These are phyloP conservation scores for Drosophila crucigera DNA, from an alignment of 2,888 invertebrate species.

Conservation along the genomic window DNA sequence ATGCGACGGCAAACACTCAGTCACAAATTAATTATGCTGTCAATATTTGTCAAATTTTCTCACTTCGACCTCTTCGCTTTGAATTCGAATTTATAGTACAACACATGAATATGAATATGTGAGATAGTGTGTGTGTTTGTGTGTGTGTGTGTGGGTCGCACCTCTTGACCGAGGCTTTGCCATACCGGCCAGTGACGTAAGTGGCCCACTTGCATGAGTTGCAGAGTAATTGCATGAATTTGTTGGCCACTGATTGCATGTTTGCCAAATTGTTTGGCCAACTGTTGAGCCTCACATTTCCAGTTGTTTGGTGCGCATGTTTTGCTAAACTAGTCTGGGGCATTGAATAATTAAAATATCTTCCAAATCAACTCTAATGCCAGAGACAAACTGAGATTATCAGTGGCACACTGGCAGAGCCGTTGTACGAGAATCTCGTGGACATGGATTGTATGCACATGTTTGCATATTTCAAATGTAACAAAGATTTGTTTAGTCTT, in stretches of 20 bases:
- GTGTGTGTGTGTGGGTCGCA: slow-evolving; percentile 15
- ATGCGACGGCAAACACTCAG: slow-evolving; percentile 48
- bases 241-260: slow-evolving; percentile 65
- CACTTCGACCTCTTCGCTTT: slow-evolving; percentile 38
- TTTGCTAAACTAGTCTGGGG: slow-evolving; percentile 18
- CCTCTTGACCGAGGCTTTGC: background rate
- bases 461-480: slow-evolving; percentile 75
- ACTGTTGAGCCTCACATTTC: slow-evolving; percentile 62
- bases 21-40: slow-evolving; percentile 62
- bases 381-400: slow-evolving; percentile 58
- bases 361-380: slow-evolving; percentile 59
- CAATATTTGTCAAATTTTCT: slow-evolving; percentile 67
- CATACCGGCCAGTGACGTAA: slow-evolving; percentile 21
- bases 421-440: background rate
- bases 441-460: slow-evolving; percentile 30
- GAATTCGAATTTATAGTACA: slow-evolving; percentile 20
- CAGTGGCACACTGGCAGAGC: slow-evolving; percentile 25
- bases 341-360: slow-evolving; percentile 70
- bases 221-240: slow-evolving; percentile 70
- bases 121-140: background rate
- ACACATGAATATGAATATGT: background rate
- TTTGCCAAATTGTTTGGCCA: slow-evolving; percentile 60
- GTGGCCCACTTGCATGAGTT: slow-evolving; percentile 40
- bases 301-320: slow-evolving; percentile 29
- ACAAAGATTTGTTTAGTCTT: slow-evolving; percentile 73